Evolutionary conservation across 1,140 invertebrate species (phyloP), one percentile per base, ranked within the genome.

Genomic region (Drosophila sechellia): DNA sequence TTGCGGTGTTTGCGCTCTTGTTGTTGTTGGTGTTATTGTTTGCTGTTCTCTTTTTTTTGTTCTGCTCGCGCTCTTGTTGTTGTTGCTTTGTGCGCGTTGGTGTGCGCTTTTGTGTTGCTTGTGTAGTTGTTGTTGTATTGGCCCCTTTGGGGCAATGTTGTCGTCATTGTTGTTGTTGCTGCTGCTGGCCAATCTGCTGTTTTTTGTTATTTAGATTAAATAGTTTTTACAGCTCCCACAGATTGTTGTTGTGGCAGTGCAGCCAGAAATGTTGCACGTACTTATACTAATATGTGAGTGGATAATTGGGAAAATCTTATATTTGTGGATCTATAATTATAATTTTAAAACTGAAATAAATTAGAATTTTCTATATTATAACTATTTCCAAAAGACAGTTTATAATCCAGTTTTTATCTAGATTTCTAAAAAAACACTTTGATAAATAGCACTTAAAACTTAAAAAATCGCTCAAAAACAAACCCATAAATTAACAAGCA

Each of bases 1-100:
- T 87, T 89, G 84, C 84, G 84, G 76, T 87, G 84, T 87, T 87
- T 89, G 79, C 84, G 84, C 79, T 87, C 76, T 84, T 87, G 73
- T 85, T 85, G 75, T 48, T 78, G 53, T 31, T 31, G 31, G 6
- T 87, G 73, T 85, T 85, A 71, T 61, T 75, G 57, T 49, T 79
- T 72, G 52, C 43, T 79, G 53, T 57, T 70, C 74, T 48, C 54
- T 70, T 79, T 84, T 87, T 58, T 84, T 69, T 84, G 31, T 31
- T 31, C 31, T 31, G 1, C 31, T 84, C 55, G 42, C 39, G 74
- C 52, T 54, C 65, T 52, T 70, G 42, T 46, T 81, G 78, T 58
- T 71, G 61, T 58, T 31, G 56, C 37, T 56, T 56, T 60, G 56
- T 60, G 56, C 27, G 56, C 39, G 40, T 61, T 64, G 61, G 40